Percentiles rank a stretch among this genome's conserved stretches.
These are phyloP conservation scores for Oasisia sp. DNA, from an alignment of 2,888 invertebrate species.

Conservation along the genomic window DNA sequence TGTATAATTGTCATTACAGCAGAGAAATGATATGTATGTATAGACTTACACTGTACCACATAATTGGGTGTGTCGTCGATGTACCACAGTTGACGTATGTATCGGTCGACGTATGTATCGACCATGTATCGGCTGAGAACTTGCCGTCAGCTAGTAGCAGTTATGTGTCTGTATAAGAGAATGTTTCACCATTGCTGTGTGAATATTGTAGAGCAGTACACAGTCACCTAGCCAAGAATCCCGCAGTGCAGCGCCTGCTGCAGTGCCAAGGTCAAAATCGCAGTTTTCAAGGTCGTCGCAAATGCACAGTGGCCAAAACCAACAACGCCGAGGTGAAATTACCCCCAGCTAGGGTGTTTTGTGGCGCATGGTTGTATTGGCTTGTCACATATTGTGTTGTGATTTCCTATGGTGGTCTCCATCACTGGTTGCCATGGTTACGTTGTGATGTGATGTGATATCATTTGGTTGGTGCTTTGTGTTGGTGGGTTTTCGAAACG, in stretches of 20 bases:
- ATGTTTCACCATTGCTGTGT: not conserved
- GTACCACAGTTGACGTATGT: not conserved
- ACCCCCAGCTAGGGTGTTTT: not conserved
- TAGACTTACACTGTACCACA: too few species aligned
- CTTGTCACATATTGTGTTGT: not conserved
- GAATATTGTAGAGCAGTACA: not conserved
- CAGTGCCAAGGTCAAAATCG: not conserved
- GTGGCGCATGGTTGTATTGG: not conserved
- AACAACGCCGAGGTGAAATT: not conserved
- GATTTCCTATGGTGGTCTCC: not conserved
- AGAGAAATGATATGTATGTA: not conserved
- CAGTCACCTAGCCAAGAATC: not conserved
- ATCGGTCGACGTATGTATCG: too few species aligned
- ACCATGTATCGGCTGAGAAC: not conserved
- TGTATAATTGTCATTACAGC: not conserved
- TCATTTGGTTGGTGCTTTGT: not conserved
- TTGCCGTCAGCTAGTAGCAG: not conserved
- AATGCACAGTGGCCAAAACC: not conserved
- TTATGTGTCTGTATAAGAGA: not conserved
- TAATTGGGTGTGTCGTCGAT: not conserved
- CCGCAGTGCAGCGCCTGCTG: not conserved
- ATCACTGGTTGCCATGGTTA: not conserved
- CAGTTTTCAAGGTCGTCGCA: not conserved
- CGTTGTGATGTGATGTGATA: not conserved
- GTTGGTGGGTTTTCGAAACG: not conserved